phyloP scores from a whole-genome alignment of 2,113 vertebrate species.

The human (Homo sapiens) region GRCh38 chr1:144386001-144386500 shows the following conservation, averaged over 20 bases:
- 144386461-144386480: neutral
- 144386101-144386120: constrained; percentile 69
- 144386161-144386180: constrained; percentile 50
- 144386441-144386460: neutral
- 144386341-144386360: neutral
- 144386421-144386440: neutral
- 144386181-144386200: constrained; percentile 45
- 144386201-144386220: constrained; percentile 1
- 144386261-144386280: neutral
- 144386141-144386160: constrained; percentile 58
- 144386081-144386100: constrained; percentile 75
- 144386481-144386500: neutral
- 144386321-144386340: neutral
- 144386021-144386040: constrained; percentile 60
- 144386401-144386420: neutral
- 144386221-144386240: neutral
- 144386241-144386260: neutral
- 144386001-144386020: neutral
- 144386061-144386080: constrained; percentile 69
- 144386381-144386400: neutral
- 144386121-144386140: constrained; percentile 69
- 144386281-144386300: neutral
- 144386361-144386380: neutral
- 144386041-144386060: constrained; percentile 67
- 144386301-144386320: neutral